Base-by-base conservation (phyloP, 2,888 invertebrate genomes). In the Lamellibrachia columna region DNA sequence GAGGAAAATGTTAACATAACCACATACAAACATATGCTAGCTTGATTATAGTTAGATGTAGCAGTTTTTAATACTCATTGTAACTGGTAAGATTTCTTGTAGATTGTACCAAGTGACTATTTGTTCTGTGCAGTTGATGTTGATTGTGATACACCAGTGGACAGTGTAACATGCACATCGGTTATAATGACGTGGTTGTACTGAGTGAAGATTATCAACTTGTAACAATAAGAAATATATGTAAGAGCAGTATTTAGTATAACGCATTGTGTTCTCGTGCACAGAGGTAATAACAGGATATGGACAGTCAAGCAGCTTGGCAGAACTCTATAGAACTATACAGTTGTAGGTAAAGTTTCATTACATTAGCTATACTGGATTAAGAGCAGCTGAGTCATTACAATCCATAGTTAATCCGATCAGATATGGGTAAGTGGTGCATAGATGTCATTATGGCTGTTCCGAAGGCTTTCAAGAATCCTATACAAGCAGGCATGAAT, bases 381-480 rank as follows among this genome's bases (percentile, higher is more conserved):
- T 75, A 75, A 75, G 75, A 75, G 75, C 75, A 75, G n/a, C n/a
- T 15, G 75, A 75, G 75, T 75, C 22, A 55, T 55, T 22, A 75
- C 75, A 75, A 75, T 75, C 75, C 15, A 75, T 75, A 22, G 75
- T 75, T 75, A 75, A 22, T 75, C 75, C 22, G n/a, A 75, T 75
- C 75, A 75, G 75, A 75, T 75, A 75, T 75, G 75, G 75, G n/a
- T 75, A 75, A 75, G 75, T 75, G 75, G 15, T 22, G 75, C 75
- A 75, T 11, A 22, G 75, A 15, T 75, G 75, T 75, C 75, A 22
- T 75, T 75, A 75, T 75, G 75, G 75, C 75, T n/a, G n/a, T 75
- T 75, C 75, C n/a, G 75, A 75, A 75, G 75, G 6, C 75, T 75
- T 75, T 6, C 75, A 22, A 22, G 22, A 75, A n/a, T 15, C n/a